A percentile compares a stretch with the other conserved stretches of the same genome.
Conservation (phyloP, 1,140 invertebrate genomes). For the Lepeophtheirus salmonis region DNA sequence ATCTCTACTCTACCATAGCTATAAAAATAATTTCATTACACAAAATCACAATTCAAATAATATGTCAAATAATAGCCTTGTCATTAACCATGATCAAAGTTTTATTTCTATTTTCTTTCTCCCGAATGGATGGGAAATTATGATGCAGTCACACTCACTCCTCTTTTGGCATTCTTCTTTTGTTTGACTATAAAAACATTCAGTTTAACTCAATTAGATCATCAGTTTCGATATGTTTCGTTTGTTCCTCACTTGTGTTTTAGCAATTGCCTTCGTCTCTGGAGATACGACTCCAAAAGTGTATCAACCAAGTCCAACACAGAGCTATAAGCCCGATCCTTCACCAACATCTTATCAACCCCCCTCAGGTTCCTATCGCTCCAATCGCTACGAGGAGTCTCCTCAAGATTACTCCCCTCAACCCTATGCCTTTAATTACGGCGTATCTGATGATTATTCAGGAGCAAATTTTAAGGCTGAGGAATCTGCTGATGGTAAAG, state of each 20-base stretch:
- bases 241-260: neutral
- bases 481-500: slow-evolving; percentile 19
- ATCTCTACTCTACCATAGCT: too few species aligned
- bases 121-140: too few species aligned
- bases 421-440: slow-evolving; percentile 23
- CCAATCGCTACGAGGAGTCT: neutral
- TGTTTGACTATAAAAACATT: too few species aligned
- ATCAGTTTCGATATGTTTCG: neutral
- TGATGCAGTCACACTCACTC: too few species aligned
- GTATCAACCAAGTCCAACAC: neutral
- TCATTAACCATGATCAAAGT: too few species aligned
- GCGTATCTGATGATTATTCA: slow-evolving; percentile 19
- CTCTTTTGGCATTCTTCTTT: too few species aligned
- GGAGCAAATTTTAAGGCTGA: slow-evolving; percentile 18
- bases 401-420: slow-evolving; percentile 15
- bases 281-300: neutral
- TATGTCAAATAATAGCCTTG: too few species aligned
- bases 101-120: too few species aligned
- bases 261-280: neutral
- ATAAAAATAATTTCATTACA: too few species aligned
- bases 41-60: too few species aligned
- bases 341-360: neutral
- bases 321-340: neutral
- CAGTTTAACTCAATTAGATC: too few species aligned
- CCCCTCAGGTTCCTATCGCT: neutral